Evolutionary conservation across 2,888 invertebrate genomes (phyloP).

Genomic region (Trilocha varians): DNA sequence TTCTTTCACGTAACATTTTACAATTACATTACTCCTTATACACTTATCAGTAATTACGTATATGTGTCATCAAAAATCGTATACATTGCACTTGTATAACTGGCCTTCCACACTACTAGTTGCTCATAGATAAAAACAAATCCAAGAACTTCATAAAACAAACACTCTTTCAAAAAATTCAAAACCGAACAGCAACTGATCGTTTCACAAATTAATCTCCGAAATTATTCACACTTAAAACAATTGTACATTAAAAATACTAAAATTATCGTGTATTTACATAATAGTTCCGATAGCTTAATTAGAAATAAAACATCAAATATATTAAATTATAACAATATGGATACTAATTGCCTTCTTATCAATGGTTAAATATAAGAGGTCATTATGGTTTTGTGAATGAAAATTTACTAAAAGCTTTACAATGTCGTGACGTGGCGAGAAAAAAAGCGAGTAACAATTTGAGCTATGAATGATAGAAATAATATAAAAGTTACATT

Average conservation of each 20-base stretch:
- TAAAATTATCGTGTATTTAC: constrained; percentile 67
- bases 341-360: constrained; percentile 72
- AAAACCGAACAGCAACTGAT: constrained; percentile 40
- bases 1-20: constrained; percentile 62
- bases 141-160: constrained; percentile 48
- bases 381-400: constrained; percentile 73
- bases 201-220: constrained; percentile 60
- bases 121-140: constrained; percentile 33
- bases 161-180: constrained; percentile 44
- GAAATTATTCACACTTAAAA: constrained; percentile 72
- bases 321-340: constrained; percentile 74
- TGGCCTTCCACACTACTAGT: constrained; percentile 61
- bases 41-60: constrained; percentile 67
- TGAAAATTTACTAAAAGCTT: constrained; percentile 43
- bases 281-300: constrained; percentile 68
- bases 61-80: constrained; percentile 73
- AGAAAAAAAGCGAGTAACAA: constrained; percentile 7
- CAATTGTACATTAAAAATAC: constrained; percentile 70
- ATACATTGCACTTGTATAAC: constrained; percentile 73
- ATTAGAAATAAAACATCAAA: constrained; percentile 71
- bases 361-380: constrained; percentile 74
- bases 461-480: no score
- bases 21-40: constrained; percentile 63
- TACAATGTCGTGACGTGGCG: constrained; percentile 31
- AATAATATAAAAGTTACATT: no score